phyloP scores from a whole-genome alignment of 2,113 vertebrate species.

The Siniperca chuatsi region DNA sequence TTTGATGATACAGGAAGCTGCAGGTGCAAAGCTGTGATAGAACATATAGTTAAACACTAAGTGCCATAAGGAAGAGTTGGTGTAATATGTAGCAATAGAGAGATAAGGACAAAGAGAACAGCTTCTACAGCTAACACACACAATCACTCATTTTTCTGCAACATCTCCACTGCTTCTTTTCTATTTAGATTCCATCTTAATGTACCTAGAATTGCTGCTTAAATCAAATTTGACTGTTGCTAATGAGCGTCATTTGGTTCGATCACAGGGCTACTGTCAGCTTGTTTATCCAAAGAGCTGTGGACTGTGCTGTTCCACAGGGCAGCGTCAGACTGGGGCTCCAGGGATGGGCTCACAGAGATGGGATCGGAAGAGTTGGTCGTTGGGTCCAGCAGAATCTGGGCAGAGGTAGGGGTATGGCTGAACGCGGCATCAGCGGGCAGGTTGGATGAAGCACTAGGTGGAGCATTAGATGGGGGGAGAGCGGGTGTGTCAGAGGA shows the following conservation, averaged over 20 bases:
- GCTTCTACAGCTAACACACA: conserved; percentile 20
- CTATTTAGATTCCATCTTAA: conserved; percentile 14
- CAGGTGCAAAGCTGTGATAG: conserved; percentile 52
- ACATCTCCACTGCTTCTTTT: conserved; percentile 11
- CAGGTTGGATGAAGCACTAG: conserved; percentile 10
- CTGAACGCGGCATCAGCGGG: not conserved
- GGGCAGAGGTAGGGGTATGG: conserved; percentile 20
- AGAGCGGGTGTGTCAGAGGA: conserved; percentile 28
- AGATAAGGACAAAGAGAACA: conserved; percentile 28
- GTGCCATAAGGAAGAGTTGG: conserved; percentile 31
- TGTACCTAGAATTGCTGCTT: conserved; percentile 30
- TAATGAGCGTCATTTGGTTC: conserved; percentile 49
- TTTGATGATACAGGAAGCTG: conserved; percentile 40
- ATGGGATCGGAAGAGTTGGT: conserved; percentile 38
- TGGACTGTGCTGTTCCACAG: conserved; percentile 54
- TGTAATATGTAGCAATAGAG: conserved; percentile 30
- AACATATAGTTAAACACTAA: conserved; percentile 39
- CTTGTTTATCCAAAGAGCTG: conserved; percentile 38
- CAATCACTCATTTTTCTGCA: not conserved
- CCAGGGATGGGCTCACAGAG: conserved; percentile 26
- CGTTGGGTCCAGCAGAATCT: conserved; percentile 11
- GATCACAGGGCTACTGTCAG: conserved; percentile 8
- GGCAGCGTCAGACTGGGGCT: conserved; percentile 27
- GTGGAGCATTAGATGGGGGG: conserved; percentile 25
- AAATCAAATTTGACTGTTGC: conserved; percentile 6